Conservation (phyloP, 2,888 invertebrate species). For the Hirudinaria manillensis region DNA sequence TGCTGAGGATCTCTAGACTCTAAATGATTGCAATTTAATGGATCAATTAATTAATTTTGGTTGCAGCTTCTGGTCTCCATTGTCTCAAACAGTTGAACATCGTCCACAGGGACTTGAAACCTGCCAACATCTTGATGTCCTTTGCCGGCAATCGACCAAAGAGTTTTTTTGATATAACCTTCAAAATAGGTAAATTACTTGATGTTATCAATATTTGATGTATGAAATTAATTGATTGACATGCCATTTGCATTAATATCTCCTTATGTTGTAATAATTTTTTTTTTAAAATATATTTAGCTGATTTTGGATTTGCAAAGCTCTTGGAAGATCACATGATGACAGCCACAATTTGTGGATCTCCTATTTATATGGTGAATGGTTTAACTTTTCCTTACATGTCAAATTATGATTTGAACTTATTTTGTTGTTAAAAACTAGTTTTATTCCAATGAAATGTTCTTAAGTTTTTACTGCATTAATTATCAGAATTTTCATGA, state of each 20-base stretch:
- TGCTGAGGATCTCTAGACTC: neutral
- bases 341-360: slow-evolving; percentile 25
- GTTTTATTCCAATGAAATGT: too few species aligned
- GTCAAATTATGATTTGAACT: neutral
- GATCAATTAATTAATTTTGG: neutral
- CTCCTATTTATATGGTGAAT: slow-evolving; percentile 21
- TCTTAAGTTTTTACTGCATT: too few species aligned
- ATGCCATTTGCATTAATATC: neutral
- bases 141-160: neutral
- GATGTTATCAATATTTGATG: neutral
- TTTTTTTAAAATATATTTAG: neutral
- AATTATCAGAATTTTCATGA: too few species aligned
- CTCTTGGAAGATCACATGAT: slow-evolving; percentile 10
- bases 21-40: neutral
- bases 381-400: neutral
- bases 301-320: slow-evolving; percentile 30
- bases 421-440: too few species aligned
- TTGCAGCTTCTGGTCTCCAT: slow-evolving; percentile 17
- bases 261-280: neutral
- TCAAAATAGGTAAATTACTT: slow-evolving; percentile 18
- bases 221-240: neutral
- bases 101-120: slow-evolving; percentile 24
- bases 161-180: slow-evolving; percentile 18
- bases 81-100: slow-evolving; percentile 17
- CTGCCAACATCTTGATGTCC: slow-evolving; percentile 20